These are phyloP conservation scores for Triops longicaudatus DNA, from an alignment of 1,140 invertebrate species.

Conservation along the genomic window DNA sequence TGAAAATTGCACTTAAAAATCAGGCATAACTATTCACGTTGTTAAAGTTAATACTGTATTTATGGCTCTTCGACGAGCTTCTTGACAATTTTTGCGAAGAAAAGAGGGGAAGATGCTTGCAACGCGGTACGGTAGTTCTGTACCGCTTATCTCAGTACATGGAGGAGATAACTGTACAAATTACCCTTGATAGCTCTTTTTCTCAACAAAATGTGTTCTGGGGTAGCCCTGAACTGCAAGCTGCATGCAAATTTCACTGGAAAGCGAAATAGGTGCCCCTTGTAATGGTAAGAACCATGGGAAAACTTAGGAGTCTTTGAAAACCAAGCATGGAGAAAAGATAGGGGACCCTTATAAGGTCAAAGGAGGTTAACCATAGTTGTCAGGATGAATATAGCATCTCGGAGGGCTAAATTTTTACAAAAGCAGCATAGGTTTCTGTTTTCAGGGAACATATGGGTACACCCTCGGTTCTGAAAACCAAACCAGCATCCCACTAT, in stretches of 20 bases:
- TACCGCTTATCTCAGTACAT: no score
- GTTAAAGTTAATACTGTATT: no score
- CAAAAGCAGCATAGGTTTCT: neutral
- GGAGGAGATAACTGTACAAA: no score
- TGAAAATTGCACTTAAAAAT: no score
- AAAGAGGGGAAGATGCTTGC: no score
- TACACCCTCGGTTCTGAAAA: neutral
- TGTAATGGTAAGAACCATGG: neutral
- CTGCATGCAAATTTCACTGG: neutral
- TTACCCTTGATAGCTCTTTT: no score
- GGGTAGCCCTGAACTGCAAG: no score
- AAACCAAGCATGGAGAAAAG: neutral
- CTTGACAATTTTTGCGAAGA: no score
- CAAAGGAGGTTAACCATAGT: neutral
- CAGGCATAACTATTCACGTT: no score
- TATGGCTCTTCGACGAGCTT: no score
- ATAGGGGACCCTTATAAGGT: neutral
- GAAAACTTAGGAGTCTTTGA: neutral
- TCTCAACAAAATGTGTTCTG: no score
- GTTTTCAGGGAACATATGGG: neutral
- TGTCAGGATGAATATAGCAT: neutral
- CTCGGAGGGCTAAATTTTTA: neutral
- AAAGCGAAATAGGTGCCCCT: neutral
- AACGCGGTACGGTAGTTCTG: no score
- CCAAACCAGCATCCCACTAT: neutral